Base-by-base conservation (phyloP, 2,113 vertebrate species). In the Pluvianellus socialis region DNA sequence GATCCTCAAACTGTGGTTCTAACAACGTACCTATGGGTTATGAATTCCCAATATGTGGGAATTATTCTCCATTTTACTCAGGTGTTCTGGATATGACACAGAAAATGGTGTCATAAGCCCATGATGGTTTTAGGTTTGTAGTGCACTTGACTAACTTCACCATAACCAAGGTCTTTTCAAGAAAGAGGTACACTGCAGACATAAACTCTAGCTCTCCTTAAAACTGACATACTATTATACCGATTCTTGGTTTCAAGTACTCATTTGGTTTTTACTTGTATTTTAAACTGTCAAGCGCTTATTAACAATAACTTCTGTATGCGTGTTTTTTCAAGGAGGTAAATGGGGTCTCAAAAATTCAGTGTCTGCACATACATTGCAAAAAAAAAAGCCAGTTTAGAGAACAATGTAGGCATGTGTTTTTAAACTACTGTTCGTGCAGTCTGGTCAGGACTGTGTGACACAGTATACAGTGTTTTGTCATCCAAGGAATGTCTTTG, bases 401-500 rank as follows among this genome's bases (percentile, higher is more conserved):
- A 97, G 97, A 97, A 98, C 96, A 97, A 98, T 97, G 95, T 88
- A 86, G 92, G 97, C 94, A 97, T 97, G 97, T 98, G 97, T 98
- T 98, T 98, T 96, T 98, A 97, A 98, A 97, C 97, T 95, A 97
- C 95, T 96, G 94, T 97, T 94, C 88, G 73, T 82, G 75, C 96
- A 96, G 56, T 93, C 98, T 97, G 95, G 97, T 97, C 97, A 91
- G 96, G 97, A 95, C 97, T 98, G 96, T 97, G 97, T 97, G 98
- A 90, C 96, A 96, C 98, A 98, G 98, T 98, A 97, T 98, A 98
- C 98, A 98, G 97, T 98, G 97, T 98, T 98, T 98, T 98, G 98
- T 98, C 98, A 99, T 98, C 98, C 98, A 98, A 98, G 98, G 99
- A 99, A 99, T 98, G 98, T 93, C 98, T 99, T 98, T 99, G 98